Conservation (phyloP, 2,888 invertebrate genomes). For the Lasioglossum zephyrum region DNA sequence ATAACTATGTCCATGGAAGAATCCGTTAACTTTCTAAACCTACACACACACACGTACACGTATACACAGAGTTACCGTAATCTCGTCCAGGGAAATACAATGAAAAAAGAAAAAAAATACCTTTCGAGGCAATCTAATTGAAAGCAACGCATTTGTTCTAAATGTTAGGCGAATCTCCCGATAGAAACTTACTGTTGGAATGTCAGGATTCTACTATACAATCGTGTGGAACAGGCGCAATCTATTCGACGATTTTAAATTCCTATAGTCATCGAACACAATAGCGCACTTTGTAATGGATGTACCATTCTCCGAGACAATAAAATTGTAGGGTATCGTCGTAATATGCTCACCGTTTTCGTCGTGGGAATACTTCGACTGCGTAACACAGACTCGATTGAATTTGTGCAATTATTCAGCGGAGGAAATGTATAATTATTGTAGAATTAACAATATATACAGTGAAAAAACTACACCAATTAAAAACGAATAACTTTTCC, state of each 20-base stretch:
- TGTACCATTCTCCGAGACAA: slow-evolving; percentile 35
- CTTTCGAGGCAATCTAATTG: slow-evolving; percentile 23
- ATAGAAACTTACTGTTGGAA: slow-evolving; percentile 20
- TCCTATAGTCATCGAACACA: slow-evolving; percentile 51
- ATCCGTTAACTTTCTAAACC: slow-evolving; percentile 1
- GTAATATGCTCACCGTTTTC: not conserved
- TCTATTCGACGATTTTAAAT: slow-evolving; percentile 43
- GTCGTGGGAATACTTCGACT: slow-evolving; percentile 12
- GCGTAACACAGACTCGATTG: not conserved
- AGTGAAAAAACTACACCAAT: too few relatives aligned
- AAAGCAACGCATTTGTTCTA: slow-evolving; percentile 24
- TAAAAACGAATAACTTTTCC: too few relatives aligned
- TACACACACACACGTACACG: not conserved
- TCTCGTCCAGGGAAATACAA: not conserved
- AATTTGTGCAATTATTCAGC: not conserved
- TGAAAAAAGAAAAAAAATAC: slow-evolving; percentile 20
- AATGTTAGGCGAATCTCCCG: slow-evolving; percentile 1
- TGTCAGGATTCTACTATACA: not conserved
- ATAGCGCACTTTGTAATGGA: slow-evolving; percentile 49
- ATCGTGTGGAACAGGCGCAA: slow-evolving; percentile 35
- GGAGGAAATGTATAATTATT: not conserved
- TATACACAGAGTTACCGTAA: not conserved
- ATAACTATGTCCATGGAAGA: slow-evolving; percentile 8
- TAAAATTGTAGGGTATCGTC: slow-evolving; percentile 38
- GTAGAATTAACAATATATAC: not conserved